Percentiles rank a stretch among this genome's conserved stretches.
These are phyloP conservation scores for Fregetta grallaria DNA, from an alignment of 2,113 vertebrate genomes.

Conservation along the genomic window DNA sequence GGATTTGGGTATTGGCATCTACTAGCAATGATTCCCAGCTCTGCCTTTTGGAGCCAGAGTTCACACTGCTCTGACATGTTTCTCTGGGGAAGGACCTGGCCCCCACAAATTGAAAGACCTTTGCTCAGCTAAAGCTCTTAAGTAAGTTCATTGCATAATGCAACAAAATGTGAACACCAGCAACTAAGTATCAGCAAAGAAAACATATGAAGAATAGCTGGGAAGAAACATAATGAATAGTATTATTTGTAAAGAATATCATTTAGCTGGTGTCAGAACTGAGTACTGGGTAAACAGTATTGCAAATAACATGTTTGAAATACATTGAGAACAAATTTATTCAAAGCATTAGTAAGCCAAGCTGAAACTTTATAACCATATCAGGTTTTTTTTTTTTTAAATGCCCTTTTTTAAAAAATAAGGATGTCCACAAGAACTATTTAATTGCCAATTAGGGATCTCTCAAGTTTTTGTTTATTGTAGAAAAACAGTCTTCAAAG, in stretches of 20 bases:
- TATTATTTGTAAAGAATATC: not conserved
- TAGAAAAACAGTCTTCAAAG: not conserved
- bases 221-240: not conserved
- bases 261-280: not conserved
- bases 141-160: not conserved
- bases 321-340: not conserved
- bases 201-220: not conserved
- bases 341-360: not conserved
- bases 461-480: conserved; percentile 31
- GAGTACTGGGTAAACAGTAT: not conserved
- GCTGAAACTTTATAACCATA: not conserved
- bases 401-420: not conserved
- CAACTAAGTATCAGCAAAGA: not conserved
- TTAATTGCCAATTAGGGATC: conserved; percentile 50
- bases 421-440: not conserved
- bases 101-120: not conserved
- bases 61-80: not conserved
- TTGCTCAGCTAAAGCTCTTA: not conserved
- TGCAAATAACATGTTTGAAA: not conserved
- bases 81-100: not conserved
- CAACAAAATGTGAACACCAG: not conserved
- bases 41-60: not conserved
- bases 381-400: not conserved
- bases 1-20: not conserved
- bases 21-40: not conserved